Conservation (phyloP, 2,888 invertebrate genomes). For the Chrysomela aeneicollis region DNA sequence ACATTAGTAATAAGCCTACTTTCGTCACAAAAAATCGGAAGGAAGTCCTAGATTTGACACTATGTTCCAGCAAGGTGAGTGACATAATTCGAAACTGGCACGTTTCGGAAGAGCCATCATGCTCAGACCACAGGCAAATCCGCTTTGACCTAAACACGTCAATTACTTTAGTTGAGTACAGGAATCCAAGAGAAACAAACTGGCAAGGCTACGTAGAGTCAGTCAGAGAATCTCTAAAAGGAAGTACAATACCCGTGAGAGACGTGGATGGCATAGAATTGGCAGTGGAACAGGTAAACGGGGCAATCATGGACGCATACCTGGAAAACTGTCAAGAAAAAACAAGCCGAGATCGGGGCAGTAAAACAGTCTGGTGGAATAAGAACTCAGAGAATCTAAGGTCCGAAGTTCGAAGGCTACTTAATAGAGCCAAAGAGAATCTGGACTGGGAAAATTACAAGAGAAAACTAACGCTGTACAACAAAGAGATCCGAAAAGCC, state of each 20-base stretch:
- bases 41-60: not conserved
- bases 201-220: constrained; percentile 12
- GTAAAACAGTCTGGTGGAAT: too few species aligned
- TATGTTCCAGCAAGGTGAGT: not conserved
- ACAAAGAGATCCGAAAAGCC: too few species aligned
- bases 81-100: not conserved
- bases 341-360: too few species aligned
- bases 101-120: constrained; percentile 9
- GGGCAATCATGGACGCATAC: constrained; percentile 2
- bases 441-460: too few species aligned
- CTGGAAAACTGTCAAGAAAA: constrained; percentile 4
- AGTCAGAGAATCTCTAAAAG: constrained; percentile 7
- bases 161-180: too few species aligned
- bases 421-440: too few species aligned
- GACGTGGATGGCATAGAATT: not conserved
- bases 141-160: not conserved
- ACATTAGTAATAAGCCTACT: not conserved
- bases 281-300: constrained; percentile 3
- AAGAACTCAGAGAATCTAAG: too few species aligned
- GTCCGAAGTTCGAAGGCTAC: too few species aligned
- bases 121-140: constrained; percentile 21
- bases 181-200: constrained; percentile 14
- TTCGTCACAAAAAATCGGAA: not conserved
- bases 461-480: too few species aligned
- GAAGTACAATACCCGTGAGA: too few species aligned